Percentiles rank a stretch among this genome's conserved stretches.
phyloP scores from a whole-genome alignment of 2,797 vertebrate species.

The Apodemus agrarius region DNA sequence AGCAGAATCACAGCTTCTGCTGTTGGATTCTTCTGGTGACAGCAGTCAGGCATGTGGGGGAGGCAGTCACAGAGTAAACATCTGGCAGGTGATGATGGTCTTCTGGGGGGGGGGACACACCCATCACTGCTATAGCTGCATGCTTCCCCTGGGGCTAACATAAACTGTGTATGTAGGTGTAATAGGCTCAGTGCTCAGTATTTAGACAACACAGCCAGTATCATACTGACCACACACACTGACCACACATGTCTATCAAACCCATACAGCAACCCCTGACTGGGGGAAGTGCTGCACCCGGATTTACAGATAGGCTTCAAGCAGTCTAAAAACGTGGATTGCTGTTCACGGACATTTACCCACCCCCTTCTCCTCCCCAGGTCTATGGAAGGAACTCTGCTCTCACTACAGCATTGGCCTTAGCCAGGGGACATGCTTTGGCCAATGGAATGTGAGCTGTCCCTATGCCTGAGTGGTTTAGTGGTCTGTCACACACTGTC shows the following conservation, averaged over 20 bases:
- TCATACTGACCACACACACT: not conserved
- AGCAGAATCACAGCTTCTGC: not conserved
- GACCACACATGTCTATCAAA: not conserved
- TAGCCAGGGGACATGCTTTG: fast-evolving
- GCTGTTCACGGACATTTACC: not conserved
- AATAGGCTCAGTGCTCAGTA: not conserved
- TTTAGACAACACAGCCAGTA: not conserved
- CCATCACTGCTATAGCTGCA: fast-evolving
- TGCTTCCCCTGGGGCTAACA: fast-evolving
- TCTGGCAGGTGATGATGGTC: too few species aligned
- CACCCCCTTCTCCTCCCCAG: too few species aligned
- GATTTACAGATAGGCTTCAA: not conserved
- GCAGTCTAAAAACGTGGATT: not conserved
- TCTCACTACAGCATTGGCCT: too few species aligned
- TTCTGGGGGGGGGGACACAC: not conserved
- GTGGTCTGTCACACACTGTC: not conserved
- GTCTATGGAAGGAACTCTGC: not conserved
- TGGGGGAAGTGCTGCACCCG: not conserved
- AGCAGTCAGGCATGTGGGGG: too few species aligned
- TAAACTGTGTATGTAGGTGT: not conserved
- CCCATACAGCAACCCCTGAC: not conserved
- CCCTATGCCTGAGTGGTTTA: not conserved
- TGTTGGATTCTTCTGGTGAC: not conserved
- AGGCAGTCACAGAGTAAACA: fast-evolving
- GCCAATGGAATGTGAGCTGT: not conserved